Conservation (phyloP, 2,888 invertebrate species). For the Miltochrista miniata region DNA sequence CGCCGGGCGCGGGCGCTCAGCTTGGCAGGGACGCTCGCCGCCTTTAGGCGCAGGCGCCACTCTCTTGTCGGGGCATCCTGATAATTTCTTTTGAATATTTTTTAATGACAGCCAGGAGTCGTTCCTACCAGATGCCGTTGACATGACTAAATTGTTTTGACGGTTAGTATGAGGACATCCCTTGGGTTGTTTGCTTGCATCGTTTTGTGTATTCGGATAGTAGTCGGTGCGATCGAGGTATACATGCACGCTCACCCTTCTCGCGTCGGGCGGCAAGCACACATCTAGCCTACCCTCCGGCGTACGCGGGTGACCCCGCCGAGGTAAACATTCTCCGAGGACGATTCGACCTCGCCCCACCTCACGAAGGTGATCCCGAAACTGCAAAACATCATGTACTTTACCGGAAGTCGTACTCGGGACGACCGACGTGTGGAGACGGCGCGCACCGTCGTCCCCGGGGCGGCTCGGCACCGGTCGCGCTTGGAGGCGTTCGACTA, state of each 20-base stretch:
- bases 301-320: constrained; percentile 8
- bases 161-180: neutral
- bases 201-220: neutral
- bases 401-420: neutral
- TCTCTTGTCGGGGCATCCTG: constrained; percentile 3
- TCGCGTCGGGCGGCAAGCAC: constrained; percentile 33
- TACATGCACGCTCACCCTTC: constrained; percentile 31
- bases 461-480: constrained; percentile 8
- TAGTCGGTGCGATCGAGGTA: constrained; percentile 13
- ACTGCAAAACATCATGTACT: constrained; percentile 12
- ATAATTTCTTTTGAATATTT: constrained; percentile 32
- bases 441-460: constrained; percentile 13
- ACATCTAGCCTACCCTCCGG: constrained; percentile 10
- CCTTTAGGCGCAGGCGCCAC: neutral
- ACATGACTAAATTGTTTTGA: neutral
- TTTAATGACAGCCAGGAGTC: constrained; percentile 39
- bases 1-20: neutral
- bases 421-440: constrained; percentile 29
- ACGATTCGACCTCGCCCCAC: constrained; percentile 48
- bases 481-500: constrained; percentile 22
- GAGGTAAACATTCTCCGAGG: neutral
- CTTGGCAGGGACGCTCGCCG: neutral
- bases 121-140: constrained; percentile 1
- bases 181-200: neutral
- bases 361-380: constrained; percentile 30